These are phyloP conservation scores for Drosophila seguyi DNA, from an alignment of 1,140 invertebrate species.

Conservation along the genomic window DNA sequence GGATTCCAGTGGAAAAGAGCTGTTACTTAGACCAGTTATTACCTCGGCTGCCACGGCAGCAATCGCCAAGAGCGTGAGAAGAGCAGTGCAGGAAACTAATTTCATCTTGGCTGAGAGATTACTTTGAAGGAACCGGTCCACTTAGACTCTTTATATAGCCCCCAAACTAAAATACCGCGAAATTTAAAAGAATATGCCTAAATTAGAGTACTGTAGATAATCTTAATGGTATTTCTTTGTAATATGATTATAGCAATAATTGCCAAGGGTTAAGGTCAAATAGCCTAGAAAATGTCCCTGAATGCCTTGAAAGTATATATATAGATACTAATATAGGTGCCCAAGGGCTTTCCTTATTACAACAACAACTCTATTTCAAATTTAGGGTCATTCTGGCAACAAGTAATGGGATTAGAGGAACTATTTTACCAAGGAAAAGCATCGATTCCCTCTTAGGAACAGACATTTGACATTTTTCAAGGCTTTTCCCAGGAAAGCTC, in stretches of 20 bases:
- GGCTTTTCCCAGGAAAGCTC: too few relatives aligned
- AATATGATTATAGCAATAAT: conserved; percentile 1
- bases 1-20: not conserved
- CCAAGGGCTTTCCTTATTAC: too few relatives aligned
- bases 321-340: too few relatives aligned
- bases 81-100: not conserved
- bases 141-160: conserved; percentile 12
- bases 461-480: not conserved
- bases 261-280: not conserved
- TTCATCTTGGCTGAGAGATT: not conserved
- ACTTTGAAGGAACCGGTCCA: not conserved
- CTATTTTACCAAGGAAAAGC: not conserved
- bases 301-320: not conserved
- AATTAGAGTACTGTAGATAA: not conserved
- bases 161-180: not conserved
- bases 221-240: not conserved
- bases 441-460: too few relatives aligned
- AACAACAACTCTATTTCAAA: not conserved
- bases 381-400: not conserved
- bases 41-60: not conserved
- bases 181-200: conserved; percentile 8
- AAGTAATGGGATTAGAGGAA: not conserved
- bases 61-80: not conserved
- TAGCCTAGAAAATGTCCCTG: not conserved
- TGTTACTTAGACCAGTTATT: too few relatives aligned